Percentiles rank a stretch among this genome's conserved stretches.
Evolutionary conservation across 2,888 invertebrate species (phyloP).

Genomic region (Euspilapteryx auroguttella): DNA sequence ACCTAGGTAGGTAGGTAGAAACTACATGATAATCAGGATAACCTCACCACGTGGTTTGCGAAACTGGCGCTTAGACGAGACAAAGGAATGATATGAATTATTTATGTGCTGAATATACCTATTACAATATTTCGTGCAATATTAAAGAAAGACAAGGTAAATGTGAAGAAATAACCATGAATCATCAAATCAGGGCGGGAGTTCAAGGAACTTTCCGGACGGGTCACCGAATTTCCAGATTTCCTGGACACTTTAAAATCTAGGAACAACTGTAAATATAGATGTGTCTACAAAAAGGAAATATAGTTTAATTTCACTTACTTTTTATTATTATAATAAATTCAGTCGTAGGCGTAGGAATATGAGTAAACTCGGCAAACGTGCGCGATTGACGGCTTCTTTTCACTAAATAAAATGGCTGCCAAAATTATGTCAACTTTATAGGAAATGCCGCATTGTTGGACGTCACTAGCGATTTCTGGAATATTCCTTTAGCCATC

Average conservation of each 20-base stretch:
- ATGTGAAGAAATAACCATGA: not conserved
- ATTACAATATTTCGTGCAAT: no score
- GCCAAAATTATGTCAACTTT: constrained; percentile 18
- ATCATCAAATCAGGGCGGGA: not conserved
- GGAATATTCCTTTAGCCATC: constrained; percentile 32
- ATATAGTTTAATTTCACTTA: no score
- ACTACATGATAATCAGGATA: not conserved
- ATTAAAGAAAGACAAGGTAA: no score
- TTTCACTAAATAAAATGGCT: constrained; percentile 42
- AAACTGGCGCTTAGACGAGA: no score
- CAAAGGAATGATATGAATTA: not conserved
- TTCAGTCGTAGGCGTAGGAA: no score
- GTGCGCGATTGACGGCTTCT: constrained; percentile 56
- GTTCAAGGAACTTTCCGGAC: constrained; percentile 12
- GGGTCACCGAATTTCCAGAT: constrained; percentile 35
- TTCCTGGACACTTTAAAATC: no score
- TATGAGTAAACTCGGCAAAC: constrained; percentile 38
- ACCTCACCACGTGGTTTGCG: not conserved
- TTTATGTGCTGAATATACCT: no score
- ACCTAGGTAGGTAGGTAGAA: not conserved
- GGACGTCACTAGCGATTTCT: constrained; percentile 43
- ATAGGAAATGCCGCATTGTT: constrained; percentile 21
- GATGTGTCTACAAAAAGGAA: no score
- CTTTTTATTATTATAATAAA: no score
- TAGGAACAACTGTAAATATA: no score